Base-by-base conservation (phyloP, 2,113 vertebrate genomes). In the Colaptes auratus region DNA sequence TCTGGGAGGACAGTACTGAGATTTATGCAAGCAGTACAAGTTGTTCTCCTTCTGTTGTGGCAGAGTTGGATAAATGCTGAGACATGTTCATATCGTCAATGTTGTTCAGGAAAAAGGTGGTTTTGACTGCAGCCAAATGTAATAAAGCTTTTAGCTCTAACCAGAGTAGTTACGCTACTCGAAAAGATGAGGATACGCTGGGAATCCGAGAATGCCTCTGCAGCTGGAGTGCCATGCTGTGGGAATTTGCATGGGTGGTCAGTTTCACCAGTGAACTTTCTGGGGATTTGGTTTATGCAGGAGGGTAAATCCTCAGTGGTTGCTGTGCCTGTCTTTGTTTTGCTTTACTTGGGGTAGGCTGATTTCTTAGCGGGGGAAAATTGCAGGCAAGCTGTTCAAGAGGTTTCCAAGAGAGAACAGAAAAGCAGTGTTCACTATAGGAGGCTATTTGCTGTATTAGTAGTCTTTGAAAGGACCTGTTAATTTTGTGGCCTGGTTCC, bases 401-500 rank as follows among this genome's bases (percentile, higher is more conserved):
- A 90, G 12, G 33, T 72, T 92, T 88, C 50, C 70, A 72, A 82
- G 52, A 58, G 13, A 74, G 50, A 93, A 75, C 3, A 83, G 56
- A 81, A 87, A 93, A 87, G 71, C 35, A 7, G 30, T 65, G 7
- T 39, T 88, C 70, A 3, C 65, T 73, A 55, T 72, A 88, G 82
- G 80, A 95, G 80, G 46, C 90, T 58, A 36, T 90, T 94, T 92
- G 46, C 30, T 92, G 12, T 86, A 86, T 30, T 44, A 75, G 9
- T 87, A 27, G 88, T 88, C 59, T 92, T 95, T 93, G 5, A 63
- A 86, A 91, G 78, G 5, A 39, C 58, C 55, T 88, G 65, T 84
- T 95, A 83, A 93, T 94, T 95, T 82, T 94, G 86, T 93, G 82
- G 89, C 76, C 39, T 93, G 21, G 24, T 69, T 93, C 82, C 69